Evolutionary conservation across 2,113 vertebrate genomes (phyloP).

Genomic region (Hiodon tergisus): DNA sequence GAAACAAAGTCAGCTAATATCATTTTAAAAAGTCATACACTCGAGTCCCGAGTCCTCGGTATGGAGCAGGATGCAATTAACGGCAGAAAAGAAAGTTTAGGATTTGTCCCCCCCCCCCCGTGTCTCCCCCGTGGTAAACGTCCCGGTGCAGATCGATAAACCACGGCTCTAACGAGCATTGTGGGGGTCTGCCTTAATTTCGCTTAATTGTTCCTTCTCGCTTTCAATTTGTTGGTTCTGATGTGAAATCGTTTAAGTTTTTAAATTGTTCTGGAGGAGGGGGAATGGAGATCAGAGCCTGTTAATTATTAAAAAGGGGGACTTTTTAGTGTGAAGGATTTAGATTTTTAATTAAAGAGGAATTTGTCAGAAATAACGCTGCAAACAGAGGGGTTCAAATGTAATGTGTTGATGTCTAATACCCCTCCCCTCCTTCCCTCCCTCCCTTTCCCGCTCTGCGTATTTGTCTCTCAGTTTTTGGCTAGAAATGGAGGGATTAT

Average conservation of each 20-base stretch:
- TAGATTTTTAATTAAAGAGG: constrained; percentile 70
- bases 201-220: constrained; percentile 35
- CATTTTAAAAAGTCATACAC: background rate
- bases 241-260: constrained; percentile 28
- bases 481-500: constrained; percentile 53
- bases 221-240: constrained; percentile 42
- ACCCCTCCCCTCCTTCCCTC: background rate
- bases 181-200: background rate
- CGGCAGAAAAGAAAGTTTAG: constrained; percentile 29
- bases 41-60: constrained; percentile 24
- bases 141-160: constrained; percentile 37
- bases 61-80: constrained; percentile 41
- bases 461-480: constrained; percentile 36
- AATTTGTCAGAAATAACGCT: constrained; percentile 42
- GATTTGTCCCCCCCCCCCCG: constrained; percentile 20
- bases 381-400: constrained; percentile 37
- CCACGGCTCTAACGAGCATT: constrained; percentile 23
- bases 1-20: background rate
- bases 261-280: constrained; percentile 29
- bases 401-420: constrained; percentile 42
- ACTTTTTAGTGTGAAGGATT: constrained; percentile 66
- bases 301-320: constrained; percentile 64
- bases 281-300: constrained; percentile 51
- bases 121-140: constrained; percentile 35
- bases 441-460: constrained; percentile 18